A percentile compares a stretch with the other conserved stretches of the same genome.
These are phyloP conservation scores for Acrobasis consociella DNA, from an alignment of 2,888 invertebrate genomes.

Conservation along the genomic window DNA sequence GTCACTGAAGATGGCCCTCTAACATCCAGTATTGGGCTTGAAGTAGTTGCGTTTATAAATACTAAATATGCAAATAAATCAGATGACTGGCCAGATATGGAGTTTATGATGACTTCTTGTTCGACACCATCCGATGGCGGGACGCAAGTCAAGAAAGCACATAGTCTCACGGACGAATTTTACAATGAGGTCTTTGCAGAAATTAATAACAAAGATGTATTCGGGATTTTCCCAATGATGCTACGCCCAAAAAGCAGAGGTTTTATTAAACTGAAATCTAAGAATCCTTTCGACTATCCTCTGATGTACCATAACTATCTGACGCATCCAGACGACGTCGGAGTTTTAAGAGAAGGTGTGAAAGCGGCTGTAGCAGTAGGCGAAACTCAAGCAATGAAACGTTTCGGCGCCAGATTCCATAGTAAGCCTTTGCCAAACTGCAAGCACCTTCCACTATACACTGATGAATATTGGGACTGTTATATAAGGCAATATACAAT, in stretches of 20 bases:
- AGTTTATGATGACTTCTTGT: conserved; percentile 93
- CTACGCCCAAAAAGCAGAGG: conserved; percentile 94
- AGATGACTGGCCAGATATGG: conserved; percentile 96
- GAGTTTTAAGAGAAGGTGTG: conserved; percentile 92
- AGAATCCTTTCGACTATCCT: conserved; percentile 90
- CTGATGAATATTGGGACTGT: conserved; percentile 95
- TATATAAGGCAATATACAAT: conserved; percentile 91
- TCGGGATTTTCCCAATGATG: conserved; percentile 94
- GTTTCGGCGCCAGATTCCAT: conserved; percentile 90
- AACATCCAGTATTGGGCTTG: conserved; percentile 93
- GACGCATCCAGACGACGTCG: conserved; percentile 92
- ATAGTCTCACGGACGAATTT: conserved; percentile 91
- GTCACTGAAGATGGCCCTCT: conserved; percentile 93
- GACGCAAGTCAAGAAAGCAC: conserved; percentile 89
- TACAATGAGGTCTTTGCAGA: conserved; percentile 89
- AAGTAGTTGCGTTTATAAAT: conserved; percentile 93
- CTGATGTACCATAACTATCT: conserved; percentile 96
- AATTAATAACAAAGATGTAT: conserved; percentile 89
- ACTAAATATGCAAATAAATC: conserved; percentile 94
- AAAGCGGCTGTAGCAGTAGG: conserved; percentile 92
- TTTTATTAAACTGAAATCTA: conserved; percentile 87
- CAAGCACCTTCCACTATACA: conserved; percentile 88
- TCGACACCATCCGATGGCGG: conserved; percentile 94
- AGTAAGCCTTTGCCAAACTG: conserved; percentile 90
- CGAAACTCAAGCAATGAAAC: conserved; percentile 89